Conservation (phyloP, 1,140 invertebrate species). For the Sycophila sp. region DNA sequence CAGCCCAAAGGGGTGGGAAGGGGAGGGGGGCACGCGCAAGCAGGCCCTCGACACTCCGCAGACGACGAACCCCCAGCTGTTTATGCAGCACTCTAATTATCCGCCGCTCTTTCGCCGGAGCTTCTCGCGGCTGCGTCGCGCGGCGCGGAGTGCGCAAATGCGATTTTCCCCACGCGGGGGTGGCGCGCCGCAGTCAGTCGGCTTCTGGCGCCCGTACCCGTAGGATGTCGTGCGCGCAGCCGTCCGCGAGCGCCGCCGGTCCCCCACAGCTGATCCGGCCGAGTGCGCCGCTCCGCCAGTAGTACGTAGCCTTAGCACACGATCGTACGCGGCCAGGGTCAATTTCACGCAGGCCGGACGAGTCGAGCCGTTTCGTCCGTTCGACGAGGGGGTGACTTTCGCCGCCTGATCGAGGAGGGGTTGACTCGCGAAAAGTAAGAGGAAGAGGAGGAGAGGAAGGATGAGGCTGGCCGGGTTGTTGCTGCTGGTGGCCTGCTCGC, state of each 20-base stretch:
- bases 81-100: too few species aligned
- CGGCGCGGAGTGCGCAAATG: slow-evolving; percentile 21
- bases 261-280: too few species aligned
- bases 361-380: neutral
- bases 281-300: too few species aligned
- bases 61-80: neutral
- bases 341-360: neutral
- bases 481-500: neutral
- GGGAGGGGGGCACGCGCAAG: neutral
- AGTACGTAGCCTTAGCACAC: too few species aligned
- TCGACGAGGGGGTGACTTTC: neutral
- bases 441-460: neutral
- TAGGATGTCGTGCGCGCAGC: neutral
- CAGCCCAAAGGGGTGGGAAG: too few species aligned
- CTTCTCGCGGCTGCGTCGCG: neutral
- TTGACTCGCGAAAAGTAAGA: neutral
- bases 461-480: neutral
- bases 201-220: neutral
- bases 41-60: neutral
- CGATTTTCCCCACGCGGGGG: neutral
- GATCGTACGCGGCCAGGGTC: too few species aligned
- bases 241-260: too few species aligned
- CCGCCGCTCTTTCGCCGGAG: neutral
- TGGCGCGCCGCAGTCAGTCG: neutral
- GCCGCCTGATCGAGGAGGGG: neutral